Conservation (phyloP, 2,113 vertebrate genomes). For the Rhizomys pruinosus region DNA sequence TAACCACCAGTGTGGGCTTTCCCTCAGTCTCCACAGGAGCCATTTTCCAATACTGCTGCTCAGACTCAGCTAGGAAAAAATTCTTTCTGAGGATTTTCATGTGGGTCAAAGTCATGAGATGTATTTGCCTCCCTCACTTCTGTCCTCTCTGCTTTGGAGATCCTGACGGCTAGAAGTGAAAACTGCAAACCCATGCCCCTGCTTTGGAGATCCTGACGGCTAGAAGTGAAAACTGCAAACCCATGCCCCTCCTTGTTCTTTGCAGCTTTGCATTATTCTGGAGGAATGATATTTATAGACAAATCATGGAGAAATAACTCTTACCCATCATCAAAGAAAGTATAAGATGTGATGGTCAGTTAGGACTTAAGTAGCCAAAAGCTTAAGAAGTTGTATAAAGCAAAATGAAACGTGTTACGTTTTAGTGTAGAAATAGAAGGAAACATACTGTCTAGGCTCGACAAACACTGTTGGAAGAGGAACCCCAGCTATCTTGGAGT, state of each 20-base stretch:
- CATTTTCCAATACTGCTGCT: not conserved
- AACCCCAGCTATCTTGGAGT: not conserved
- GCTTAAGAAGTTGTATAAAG: constrained; percentile 18
- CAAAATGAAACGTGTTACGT: not conserved
- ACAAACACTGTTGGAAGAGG: not conserved
- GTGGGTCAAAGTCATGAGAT: not conserved
- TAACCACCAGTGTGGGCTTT: too few species aligned
- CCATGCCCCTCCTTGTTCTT: not conserved
- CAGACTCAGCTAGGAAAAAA: not conserved
- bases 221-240: constrained; percentile 42
- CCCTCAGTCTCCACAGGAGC: not conserved
- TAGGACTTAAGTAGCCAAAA: constrained; percentile 4
- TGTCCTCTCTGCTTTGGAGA: not conserved
- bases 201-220: not conserved
- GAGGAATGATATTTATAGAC: not conserved
- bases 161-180: constrained; percentile 5
- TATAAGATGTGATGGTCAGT: not conserved
- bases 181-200: constrained; percentile 26
- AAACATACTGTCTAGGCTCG: not conserved
- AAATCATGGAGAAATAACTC: constrained; percentile 30
- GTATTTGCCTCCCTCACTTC: not conserved
- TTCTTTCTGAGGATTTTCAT: constrained; percentile 42
- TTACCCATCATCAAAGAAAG: not conserved
- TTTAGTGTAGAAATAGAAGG: not conserved
- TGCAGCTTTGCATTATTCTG: constrained; percentile 36